Conservation (phyloP, 2,797 vertebrate genomes). For the Tinamus major region DNA sequence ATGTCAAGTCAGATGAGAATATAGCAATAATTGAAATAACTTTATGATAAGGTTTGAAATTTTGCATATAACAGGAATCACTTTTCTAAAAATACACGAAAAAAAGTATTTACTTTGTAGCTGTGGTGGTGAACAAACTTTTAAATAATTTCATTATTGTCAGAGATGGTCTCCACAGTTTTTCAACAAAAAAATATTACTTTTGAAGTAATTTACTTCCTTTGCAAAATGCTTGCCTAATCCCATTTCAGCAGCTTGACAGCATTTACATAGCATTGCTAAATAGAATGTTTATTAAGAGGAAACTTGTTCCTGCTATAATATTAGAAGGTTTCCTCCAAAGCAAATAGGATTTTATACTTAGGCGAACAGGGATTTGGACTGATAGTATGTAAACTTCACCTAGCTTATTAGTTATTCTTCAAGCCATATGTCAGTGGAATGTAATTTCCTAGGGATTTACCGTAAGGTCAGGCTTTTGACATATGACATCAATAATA, state of each 20-base stretch:
- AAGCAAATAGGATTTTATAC: slow-evolving; percentile 20
- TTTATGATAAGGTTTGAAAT: not conserved
- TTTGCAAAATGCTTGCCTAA: not conserved
- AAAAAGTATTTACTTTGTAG: not conserved
- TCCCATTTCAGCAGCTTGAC: not conserved
- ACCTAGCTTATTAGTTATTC: slow-evolving; percentile 7
- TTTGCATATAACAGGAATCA: not conserved
- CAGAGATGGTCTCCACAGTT: not conserved
- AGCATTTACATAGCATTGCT: not conserved
- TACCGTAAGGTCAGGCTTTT: slow-evolving; percentile 38
- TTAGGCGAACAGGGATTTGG: not conserved
- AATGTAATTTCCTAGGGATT: slow-evolving; percentile 46
- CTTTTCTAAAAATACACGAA: not conserved
- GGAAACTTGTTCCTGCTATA: not conserved
- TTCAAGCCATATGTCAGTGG: not conserved
- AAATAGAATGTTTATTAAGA: not conserved
- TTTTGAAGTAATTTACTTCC: not conserved
- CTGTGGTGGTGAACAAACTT: not conserved
- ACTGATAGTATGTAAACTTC: slow-evolving; percentile 1
- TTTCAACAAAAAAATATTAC: not conserved
- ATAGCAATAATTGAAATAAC: not conserved
- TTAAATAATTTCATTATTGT: not conserved
- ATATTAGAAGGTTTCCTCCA: not conserved
- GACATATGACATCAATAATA: slow-evolving; percentile 22
- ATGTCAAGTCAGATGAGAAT: not conserved